Base-by-base conservation (phyloP, 2,888 invertebrate species). In the Drosophila ustulata region DNA sequence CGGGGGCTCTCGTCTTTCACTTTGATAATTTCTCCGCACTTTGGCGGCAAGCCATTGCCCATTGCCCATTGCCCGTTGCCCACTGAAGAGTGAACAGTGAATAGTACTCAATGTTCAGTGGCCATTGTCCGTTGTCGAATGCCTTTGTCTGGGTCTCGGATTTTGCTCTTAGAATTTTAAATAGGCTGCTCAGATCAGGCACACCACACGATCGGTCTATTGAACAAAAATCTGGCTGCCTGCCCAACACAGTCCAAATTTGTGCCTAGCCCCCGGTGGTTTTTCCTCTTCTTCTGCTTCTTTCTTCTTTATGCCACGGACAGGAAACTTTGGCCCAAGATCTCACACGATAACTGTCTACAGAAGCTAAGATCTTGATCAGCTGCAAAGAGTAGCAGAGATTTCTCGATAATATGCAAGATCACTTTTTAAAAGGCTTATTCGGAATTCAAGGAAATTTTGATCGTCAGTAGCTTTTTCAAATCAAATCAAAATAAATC, bases 1-100 rank as follows among this genome's bases (percentile, higher is more conserved):
- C 46, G 43, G 28, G 18, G 34, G 25, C 46, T 47, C 62, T 55
- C 59, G 77, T 82, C 87, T 83, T 82, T 84, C 85, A 82, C 84
- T 87, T 85, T 88, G 85, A 89, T 85, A 84, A 85, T 89, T 85
- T 85, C 84, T 85, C 88, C 86, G 68, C 80, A 57, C 70, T 82
- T 80, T 82, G 82, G 82, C 82, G 79, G 79, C 80, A 71, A 76
- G 76, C 88, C 74, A 78, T 75, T 62, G 53, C 13, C 67, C 61
- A 74, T 56, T 70, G 58, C 64, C 65, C 55, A 62, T 25, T 43
- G 50, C 41, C 68, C 51, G 25, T 25, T 53, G 43, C 25, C 26
- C 26, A 7, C 2, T 53, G 34, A 34, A 34, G 32, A 34, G 3
- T 34, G 32, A 34, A 9, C 9, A 34, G 9, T 11, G 34, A 37